Evolutionary conservation across 2,113 vertebrate genomes (phyloP), one percentile per base, ranked within the genome.

Genomic region (Hassar affinis): DNA sequence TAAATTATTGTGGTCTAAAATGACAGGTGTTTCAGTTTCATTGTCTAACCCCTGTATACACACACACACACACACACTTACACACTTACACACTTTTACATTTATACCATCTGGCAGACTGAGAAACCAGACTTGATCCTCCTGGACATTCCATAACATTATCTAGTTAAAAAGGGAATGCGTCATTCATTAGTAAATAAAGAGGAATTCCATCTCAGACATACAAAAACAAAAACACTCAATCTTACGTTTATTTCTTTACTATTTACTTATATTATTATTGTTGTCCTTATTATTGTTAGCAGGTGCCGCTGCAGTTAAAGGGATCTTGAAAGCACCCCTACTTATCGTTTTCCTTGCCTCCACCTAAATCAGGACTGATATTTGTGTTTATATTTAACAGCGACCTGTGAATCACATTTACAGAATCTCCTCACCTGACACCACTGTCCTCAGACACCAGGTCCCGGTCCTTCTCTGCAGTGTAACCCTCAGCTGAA

Each of bases 381-480:
- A 71, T 25, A 61, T 27, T 33, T 62, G 42, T 45, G 30, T 45
- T 25, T 3, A 38, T 20, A 25, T 45, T 45, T 45, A 18, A 15
- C 57, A 75, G 9, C 66, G 25, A 79, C 17, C 14, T 47, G 1
- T 15, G 42, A 27, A 25, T 30, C 33, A 57, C 52, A 81, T 54
- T 62, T 47, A 72, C 45, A 42, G 2, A 49, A n/a, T 12, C n/a
- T 30, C 9, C 83, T 83, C 91, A 99, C 98, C 97, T 94, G 30
- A 98, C 96, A n/a, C 98, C 98, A 1, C 92, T 95, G 92, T 99
- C 94, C 87, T 98, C 98, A 0, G 86, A 93, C 82, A 99, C 95
- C 87, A 99, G 88, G 91, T 99, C 96, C 51, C 90, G 92, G 89
- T 99, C 98, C 77, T 97, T 96, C 74, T 92, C 93, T 77, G 91